Conservation (phyloP, 2,113 vertebrate genomes). For the Tyto alba region DNA sequence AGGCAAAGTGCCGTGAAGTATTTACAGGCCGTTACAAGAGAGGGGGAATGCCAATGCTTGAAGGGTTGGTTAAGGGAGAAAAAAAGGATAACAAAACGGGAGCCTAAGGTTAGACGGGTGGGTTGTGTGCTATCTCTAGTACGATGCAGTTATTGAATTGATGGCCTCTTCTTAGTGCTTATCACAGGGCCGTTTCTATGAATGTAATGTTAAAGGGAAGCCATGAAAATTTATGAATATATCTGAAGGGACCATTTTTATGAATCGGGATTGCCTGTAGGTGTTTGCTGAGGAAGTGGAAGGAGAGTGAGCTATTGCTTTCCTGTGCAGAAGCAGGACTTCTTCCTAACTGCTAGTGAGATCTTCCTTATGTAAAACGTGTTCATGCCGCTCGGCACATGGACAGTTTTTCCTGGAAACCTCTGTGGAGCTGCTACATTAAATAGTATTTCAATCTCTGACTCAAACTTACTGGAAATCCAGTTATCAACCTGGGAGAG, state of each 20-base stretch:
- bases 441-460: neutral
- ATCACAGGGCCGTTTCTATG: neutral
- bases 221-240: neutral
- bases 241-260: neutral
- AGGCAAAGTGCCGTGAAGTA: neutral
- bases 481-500: neutral
- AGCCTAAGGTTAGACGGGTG: neutral
- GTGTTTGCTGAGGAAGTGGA: neutral
- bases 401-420: constrained; percentile 38
- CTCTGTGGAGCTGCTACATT: neutral
- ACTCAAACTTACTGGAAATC: constrained; percentile 59
- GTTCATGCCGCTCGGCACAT: neutral
- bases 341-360: neutral
- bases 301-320: neutral
- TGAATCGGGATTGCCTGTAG: neutral
- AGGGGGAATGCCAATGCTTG: neutral
- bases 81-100: neutral
- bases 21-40: neutral
- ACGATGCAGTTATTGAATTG: neutral
- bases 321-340: neutral
- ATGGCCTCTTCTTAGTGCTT: neutral
- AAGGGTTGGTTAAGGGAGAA: neutral
- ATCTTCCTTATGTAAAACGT: neutral
- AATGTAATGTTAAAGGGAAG: neutral
- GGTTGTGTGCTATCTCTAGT: neutral